A percentile compares a stretch with the other conserved stretches of the same genome.
Evolutionary conservation across 1,140 invertebrate species (phyloP).

Genomic region (Drosophila seguyi): DNA sequence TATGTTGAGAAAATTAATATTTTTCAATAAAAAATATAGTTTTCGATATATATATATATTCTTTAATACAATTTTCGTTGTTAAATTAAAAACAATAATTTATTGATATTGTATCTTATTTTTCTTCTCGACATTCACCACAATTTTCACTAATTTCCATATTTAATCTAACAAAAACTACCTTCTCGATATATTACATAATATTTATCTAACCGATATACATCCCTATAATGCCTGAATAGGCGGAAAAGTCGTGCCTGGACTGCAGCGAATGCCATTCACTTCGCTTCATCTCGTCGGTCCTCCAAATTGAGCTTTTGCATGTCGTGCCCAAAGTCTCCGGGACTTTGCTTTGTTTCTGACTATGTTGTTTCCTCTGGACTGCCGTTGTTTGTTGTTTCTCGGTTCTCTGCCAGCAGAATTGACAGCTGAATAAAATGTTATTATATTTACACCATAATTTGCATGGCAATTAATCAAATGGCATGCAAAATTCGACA

Average conservation of each 20-base stretch:
- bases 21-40: background rate
- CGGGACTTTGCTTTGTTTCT: slow-evolving; percentile 43
- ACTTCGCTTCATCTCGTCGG: slow-evolving; percentile 75
- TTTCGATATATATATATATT: no score
- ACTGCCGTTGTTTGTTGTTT: background rate
- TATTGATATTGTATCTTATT: background rate
- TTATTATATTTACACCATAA: slow-evolving; percentile 84
- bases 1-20: background rate
- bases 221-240: slow-evolving; percentile 26
- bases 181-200: background rate
- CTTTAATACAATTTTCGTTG: no score
- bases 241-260: slow-evolving; percentile 61
- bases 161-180: no score
- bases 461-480: slow-evolving; percentile 84
- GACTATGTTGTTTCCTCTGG: slow-evolving; percentile 22
- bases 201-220: background rate
- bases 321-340: slow-evolving; percentile 73
- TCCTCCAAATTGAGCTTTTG: slow-evolving; percentile 79
- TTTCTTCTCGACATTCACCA: no score
- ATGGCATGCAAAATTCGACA: slow-evolving; percentile 80
- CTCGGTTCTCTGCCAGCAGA: slow-evolving; percentile 54
- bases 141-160: background rate
- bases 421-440: slow-evolving; percentile 84
- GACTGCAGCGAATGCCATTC: slow-evolving; percentile 79
- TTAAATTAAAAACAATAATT: background rate